These are phyloP conservation scores for Falco concolor DNA, from an alignment of 2,797 vertebrate species.

Conservation along the genomic window DNA sequence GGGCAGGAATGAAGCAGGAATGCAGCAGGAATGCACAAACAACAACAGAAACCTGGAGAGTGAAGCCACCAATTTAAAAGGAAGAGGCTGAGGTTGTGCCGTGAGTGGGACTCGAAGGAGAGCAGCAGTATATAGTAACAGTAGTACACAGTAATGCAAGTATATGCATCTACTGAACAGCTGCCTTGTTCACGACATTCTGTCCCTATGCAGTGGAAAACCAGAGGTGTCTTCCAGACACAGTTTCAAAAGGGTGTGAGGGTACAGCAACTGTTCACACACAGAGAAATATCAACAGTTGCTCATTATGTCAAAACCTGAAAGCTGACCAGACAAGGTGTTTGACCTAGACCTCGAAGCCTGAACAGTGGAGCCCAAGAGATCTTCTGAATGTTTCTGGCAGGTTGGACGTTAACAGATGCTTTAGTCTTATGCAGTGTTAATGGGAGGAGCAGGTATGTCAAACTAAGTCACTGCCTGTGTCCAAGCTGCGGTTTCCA, in stretches of 20 bases:
- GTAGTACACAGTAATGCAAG: not conserved
- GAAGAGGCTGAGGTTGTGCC: not conserved
- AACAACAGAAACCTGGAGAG: not conserved
- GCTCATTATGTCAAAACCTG: not conserved
- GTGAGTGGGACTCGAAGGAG: not conserved
- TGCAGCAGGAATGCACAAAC: not conserved
- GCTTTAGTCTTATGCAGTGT: not conserved
- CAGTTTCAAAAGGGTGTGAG: not conserved
- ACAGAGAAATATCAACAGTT: not conserved
- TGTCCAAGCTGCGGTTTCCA: not conserved
- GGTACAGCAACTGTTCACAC: not conserved
- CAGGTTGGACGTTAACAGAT: not conserved
- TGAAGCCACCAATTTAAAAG: not conserved
- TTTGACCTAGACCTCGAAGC: not conserved
- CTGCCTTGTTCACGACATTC: not conserved
- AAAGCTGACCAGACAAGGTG: not conserved
- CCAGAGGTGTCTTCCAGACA: not conserved
- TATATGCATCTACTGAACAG: not conserved
- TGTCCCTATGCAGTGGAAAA: not conserved
- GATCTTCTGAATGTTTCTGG: not conserved
- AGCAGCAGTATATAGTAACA: not conserved
- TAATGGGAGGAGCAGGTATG: slow-evolving; percentile 2
- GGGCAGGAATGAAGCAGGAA: not conserved
- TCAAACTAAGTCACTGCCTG: not conserved
- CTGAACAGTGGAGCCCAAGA: not conserved